Conservation (phyloP, 1,140 invertebrate genomes). For the Caerostris darwini region DNA sequence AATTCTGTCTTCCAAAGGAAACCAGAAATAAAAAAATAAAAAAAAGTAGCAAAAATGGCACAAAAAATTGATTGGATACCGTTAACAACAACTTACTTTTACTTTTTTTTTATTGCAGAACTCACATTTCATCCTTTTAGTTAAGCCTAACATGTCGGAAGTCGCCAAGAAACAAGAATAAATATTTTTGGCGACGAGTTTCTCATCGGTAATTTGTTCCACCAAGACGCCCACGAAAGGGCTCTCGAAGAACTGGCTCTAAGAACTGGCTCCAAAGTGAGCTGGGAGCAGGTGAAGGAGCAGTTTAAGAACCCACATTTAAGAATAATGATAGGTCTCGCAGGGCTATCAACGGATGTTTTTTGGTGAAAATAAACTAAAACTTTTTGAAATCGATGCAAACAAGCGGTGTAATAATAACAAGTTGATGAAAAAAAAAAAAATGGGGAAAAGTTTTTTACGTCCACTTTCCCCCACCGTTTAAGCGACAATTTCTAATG, state of each 20-base stretch:
- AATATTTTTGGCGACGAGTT: slow-evolving; percentile 31
- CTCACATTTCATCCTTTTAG: slow-evolving; percentile 49
- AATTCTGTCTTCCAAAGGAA: background rate
- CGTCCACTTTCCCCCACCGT: slow-evolving; percentile 23
- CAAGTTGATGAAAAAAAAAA: background rate
- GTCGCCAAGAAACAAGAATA: slow-evolving; percentile 35
- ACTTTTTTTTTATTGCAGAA: background rate
- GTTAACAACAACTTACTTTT: slow-evolving; percentile 28
- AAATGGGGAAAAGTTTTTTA: background rate
- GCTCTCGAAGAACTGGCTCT: background rate
- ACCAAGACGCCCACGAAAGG: slow-evolving; percentile 48
- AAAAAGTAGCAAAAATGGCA: background rate
- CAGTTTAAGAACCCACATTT: slow-evolving; percentile 47
- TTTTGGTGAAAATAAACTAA: slow-evolving; percentile 42
- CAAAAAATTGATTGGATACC: slow-evolving; percentile 52
- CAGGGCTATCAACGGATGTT: slow-evolving; percentile 56
- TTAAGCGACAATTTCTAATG: background rate
- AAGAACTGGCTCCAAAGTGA: background rate
- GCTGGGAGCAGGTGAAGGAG: slow-evolving; percentile 60
- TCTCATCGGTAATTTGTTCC: slow-evolving; percentile 69
- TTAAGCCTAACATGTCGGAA: slow-evolving; percentile 44
- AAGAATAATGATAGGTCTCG: slow-evolving; percentile 60
- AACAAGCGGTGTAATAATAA: slow-evolving; percentile 30
- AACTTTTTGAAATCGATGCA: slow-evolving; percentile 10
- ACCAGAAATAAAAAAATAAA: background rate